These are phyloP conservation scores for Tupiocoris notatus DNA, from an alignment of 2,888 invertebrate species.

Conservation along the genomic window DNA sequence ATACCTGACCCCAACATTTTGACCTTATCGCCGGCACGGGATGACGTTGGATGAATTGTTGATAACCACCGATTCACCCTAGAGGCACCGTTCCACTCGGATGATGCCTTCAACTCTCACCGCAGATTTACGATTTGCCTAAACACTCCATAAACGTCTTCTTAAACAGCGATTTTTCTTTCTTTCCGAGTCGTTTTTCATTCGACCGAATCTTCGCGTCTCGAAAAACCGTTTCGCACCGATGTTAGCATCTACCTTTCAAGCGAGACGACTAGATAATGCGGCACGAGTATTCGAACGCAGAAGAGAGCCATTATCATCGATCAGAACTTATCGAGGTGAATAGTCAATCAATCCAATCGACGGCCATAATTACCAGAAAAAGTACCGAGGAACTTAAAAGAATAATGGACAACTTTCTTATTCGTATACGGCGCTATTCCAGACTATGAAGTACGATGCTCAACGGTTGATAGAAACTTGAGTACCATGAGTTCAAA, in stretches of 20 bases:
- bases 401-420: too few species aligned
- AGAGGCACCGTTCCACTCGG: not conserved
- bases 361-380: too few species aligned
- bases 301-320: too few species aligned
- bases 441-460: too few species aligned
- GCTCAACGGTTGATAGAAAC: too few species aligned
- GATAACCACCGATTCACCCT: not conserved
- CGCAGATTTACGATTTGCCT: not conserved
- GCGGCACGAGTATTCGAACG: not conserved
- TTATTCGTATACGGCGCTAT: too few species aligned
- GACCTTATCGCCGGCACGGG: not conserved
- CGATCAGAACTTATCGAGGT: too few species aligned
- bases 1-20: not conserved
- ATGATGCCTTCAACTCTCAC: not conserved
- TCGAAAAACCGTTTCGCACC: not conserved
- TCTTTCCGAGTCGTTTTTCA: not conserved
- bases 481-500: too few species aligned
- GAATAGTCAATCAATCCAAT: not conserved
- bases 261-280: not conserved
- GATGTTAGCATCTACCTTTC: not conserved
- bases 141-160: not conserved
- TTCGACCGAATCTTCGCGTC: not conserved
- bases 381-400: too few species aligned
- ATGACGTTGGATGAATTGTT: not conserved
- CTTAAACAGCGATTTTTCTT: not conserved